A percentile compares a stretch with the other conserved stretches of the same genome.
These are phyloP conservation scores for Peromyscus maniculatus DNA, from an alignment of 2,113 vertebrate genomes.

Conservation along the genomic window DNA sequence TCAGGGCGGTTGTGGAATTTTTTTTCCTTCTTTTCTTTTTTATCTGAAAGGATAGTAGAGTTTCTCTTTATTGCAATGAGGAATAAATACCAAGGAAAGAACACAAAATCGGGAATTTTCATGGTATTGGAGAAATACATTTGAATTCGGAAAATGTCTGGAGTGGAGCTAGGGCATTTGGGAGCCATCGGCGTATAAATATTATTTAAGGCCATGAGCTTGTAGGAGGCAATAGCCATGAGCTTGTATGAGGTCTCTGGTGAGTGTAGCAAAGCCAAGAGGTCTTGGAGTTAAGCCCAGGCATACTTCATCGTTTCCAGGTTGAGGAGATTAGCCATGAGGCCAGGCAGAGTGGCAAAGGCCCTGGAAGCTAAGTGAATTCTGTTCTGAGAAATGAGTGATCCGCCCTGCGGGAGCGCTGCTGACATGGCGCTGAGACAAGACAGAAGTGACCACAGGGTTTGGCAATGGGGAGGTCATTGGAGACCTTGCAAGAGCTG, in stretches of 20 bases:
- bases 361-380: slow-evolving; percentile 12
- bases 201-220: neutral
- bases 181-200: neutral
- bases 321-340: neutral
- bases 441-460: neutral
- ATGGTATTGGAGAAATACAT: slow-evolving; percentile 15
- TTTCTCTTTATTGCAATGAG: neutral
- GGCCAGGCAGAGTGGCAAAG: neutral
- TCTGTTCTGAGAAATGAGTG: neutral
- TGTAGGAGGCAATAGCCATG: neutral
- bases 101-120: slow-evolving; percentile 23
- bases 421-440: neutral
- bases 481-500: slow-evolving; percentile 11
- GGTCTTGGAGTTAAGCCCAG: neutral
- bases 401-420: neutral
- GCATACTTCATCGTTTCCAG: neutral
- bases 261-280: neutral
- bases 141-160: neutral
- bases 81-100: slow-evolving; percentile 6
- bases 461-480: neutral
- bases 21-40: neutral
- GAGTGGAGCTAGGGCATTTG: neutral
- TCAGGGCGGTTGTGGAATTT: neutral
- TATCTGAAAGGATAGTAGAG: neutral
- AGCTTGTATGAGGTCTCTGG: neutral